A percentile compares a stretch with the other conserved stretches of the same genome.
Evolutionary conservation across 2,797 vertebrate genomes (phyloP).

Genomic region (Telmatherina bonti): DNA sequence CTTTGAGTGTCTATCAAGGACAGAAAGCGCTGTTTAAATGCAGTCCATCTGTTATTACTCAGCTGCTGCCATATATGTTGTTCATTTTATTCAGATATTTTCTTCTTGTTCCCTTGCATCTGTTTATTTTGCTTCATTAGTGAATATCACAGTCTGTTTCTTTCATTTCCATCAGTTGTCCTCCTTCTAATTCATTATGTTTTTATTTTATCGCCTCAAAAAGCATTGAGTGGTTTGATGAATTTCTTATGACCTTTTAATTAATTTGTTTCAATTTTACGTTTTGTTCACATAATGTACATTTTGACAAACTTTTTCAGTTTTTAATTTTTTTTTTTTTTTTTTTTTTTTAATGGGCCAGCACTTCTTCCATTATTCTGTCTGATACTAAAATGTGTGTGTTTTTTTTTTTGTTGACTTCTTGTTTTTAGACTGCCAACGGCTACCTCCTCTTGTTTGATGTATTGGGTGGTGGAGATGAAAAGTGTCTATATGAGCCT

Average conservation of each 20-base stretch:
- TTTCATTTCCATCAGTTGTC: too few relatives aligned
- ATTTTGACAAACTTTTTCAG: neutral
- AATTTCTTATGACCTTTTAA: neutral
- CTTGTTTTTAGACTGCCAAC: conserved; percentile 87
- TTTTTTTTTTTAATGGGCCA: too few relatives aligned
- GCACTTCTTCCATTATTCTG: neutral
- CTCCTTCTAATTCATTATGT: neutral
- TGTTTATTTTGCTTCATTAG: too few relatives aligned
- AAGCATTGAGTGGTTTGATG: neutral
- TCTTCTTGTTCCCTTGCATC: neutral
- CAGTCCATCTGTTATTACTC: neutral
- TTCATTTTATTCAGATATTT: neutral
- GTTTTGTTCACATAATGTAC: neutral
- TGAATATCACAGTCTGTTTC: too few relatives aligned
- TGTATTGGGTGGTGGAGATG: conserved; percentile 87
- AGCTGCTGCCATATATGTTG: neutral
- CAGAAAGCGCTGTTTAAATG: neutral
- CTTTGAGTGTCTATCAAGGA: neutral
- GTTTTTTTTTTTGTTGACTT: conserved; percentile 27
- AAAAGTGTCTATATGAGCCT: conserved; percentile 95
- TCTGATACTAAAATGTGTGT: neutral
- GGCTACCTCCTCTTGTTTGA: conserved; percentile 97
- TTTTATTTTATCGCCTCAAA: conserved; percentile 7
- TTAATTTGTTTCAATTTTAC: neutral
- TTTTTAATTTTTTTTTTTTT: neutral